phyloP scores from a whole-genome alignment of 2,797 vertebrate species.

The Acanthurus lineatus region DNA sequence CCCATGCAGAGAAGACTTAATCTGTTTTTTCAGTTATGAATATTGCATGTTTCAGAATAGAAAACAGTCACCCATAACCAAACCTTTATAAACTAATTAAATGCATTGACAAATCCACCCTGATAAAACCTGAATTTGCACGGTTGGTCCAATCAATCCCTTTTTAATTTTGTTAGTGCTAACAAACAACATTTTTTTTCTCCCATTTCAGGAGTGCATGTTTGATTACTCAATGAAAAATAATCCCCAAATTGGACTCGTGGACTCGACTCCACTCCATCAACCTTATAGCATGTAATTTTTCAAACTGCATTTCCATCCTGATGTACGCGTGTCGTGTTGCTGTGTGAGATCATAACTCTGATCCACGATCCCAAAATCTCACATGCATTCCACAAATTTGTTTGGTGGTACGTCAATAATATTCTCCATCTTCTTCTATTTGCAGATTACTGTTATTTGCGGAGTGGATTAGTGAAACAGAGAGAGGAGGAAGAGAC shows the following conservation, averaged over 20 bases:
- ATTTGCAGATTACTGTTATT: slow-evolving; percentile 65
- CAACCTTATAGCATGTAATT: neutral
- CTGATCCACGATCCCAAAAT: slow-evolving; percentile 16
- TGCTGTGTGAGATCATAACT: slow-evolving; percentile 24
- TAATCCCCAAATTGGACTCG: slow-evolving; percentile 23
- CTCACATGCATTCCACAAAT: slow-evolving; percentile 28
- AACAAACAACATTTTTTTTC: slow-evolving; percentile 2
- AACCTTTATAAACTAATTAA: slow-evolving; percentile 8
- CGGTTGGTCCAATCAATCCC: slow-evolving; percentile 13
- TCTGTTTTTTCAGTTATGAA: neutral
- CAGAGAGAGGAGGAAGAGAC: slow-evolving; percentile 53
- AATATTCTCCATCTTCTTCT: slow-evolving; percentile 45
- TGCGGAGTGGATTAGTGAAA: slow-evolving; percentile 70
- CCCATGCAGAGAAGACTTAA: neutral
- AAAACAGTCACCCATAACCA: neutral
- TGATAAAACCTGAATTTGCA: slow-evolving; percentile 9
- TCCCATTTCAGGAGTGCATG: slow-evolving; percentile 21
- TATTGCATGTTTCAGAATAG: slow-evolving; percentile 12
- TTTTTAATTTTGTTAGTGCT: neutral
- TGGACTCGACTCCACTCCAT: neutral
- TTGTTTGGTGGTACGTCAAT: slow-evolving; percentile 31
- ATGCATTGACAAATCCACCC: neutral
- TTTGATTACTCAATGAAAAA: slow-evolving; percentile 25
- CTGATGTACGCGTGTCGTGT: neutral
- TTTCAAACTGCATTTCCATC: slow-evolving; percentile 18